A percentile compares a stretch with the other conserved stretches of the same genome.
phyloP scores from a whole-genome alignment of 2,888 invertebrate genomes.

The Cantharis rufa region DNA sequence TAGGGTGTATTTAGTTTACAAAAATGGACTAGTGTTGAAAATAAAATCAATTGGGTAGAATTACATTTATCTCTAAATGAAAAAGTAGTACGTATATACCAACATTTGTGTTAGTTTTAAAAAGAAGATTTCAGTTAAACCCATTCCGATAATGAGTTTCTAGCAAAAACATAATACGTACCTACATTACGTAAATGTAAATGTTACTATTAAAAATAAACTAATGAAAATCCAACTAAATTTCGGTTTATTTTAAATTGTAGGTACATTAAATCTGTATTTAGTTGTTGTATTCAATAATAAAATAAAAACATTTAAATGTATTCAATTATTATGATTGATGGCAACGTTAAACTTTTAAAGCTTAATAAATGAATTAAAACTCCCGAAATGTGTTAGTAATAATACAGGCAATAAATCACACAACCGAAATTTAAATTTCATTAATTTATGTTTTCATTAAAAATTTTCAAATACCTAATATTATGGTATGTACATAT shows the following conservation, averaged over 20 bases:
- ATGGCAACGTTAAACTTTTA: neutral
- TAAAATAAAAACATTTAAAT: neutral
- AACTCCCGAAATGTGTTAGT: neutral
- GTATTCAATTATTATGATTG: neutral
- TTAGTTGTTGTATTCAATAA: neutral
- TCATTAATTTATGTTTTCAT: neutral
- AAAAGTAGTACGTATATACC: too few species aligned
- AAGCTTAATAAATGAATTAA: neutral
- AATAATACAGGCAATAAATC: neutral
- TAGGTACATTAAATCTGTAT: neutral
- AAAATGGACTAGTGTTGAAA: too few species aligned
- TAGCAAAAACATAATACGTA: too few species aligned
- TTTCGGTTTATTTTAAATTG: neutral
- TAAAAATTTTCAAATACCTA: neutral
- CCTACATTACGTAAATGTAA: neutral
- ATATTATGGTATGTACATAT: neutral
- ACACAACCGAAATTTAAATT: neutral
- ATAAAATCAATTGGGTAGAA: too few species aligned
- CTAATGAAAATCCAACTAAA: neutral
- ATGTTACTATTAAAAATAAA: neutral
- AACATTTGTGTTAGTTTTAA: too few species aligned
- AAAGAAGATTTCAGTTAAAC: too few species aligned
- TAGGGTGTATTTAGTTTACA: too few species aligned
- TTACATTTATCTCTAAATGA: too few species aligned
- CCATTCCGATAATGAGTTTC: too few species aligned